Evolutionary conservation across 2,888 invertebrate genomes (phyloP).

Genomic region (Oscheius sp.): DNA sequence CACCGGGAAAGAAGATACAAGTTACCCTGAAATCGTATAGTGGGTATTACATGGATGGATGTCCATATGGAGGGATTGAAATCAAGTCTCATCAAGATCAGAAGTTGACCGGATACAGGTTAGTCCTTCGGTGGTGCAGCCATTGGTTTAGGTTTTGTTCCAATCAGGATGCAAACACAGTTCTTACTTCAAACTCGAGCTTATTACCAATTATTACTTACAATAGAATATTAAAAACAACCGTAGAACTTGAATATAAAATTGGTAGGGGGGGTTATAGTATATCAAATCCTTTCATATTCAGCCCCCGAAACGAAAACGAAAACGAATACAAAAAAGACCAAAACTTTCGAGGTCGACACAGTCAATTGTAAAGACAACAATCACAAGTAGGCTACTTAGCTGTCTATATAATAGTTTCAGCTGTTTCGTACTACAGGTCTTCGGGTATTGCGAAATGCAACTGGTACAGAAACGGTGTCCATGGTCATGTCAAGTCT

Average conservation of each 20-base stretch:
- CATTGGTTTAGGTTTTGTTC: conserved; percentile 47
- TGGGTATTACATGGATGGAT: conserved; percentile 55
- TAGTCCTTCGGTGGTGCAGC: neutral
- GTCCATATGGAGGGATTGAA: conserved; percentile 63
- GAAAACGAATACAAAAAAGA: neutral
- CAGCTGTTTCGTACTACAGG: conserved; percentile 16
- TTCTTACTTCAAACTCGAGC: conserved; percentile 38
- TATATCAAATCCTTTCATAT: neutral
- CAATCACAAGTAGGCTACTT: neutral
- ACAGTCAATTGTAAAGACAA: neutral
- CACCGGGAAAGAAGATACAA: conserved; percentile 46
- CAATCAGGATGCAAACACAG: conserved; percentile 37
- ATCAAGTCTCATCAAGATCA: conserved; percentile 55
- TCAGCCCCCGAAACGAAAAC: neutral
- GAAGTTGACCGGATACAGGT: conserved; percentile 51
- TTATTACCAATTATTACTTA: conserved; percentile 47
- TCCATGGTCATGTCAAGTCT: conserved; percentile 5
- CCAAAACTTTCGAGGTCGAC: neutral
- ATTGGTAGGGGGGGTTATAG: no score
- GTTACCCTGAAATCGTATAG: conserved; percentile 44
- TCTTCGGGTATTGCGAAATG: conserved; percentile 24
- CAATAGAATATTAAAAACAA: conserved; percentile 48
- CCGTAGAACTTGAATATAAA: conserved; percentile 34
- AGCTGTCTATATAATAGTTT: neutral
- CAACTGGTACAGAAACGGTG: conserved; percentile 18